Evolutionary conservation across 2,888 invertebrate genomes (phyloP).

Genomic region (Phalangium opilio): DNA sequence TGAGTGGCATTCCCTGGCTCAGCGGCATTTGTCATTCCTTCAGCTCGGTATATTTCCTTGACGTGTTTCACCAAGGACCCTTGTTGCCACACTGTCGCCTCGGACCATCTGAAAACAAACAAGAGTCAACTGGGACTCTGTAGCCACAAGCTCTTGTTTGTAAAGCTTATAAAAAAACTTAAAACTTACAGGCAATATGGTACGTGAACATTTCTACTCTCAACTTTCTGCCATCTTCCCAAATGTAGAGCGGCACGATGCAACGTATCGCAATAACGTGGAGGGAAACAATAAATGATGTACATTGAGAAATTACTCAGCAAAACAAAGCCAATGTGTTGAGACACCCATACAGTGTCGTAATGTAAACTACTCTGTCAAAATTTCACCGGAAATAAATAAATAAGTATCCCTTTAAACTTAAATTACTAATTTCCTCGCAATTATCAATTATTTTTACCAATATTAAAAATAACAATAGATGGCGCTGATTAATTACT

Average conservation of each 20-base stretch:
- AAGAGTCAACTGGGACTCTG: background rate
- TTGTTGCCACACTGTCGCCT: conserved; percentile 51
- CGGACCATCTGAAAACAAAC: conserved; percentile 38
- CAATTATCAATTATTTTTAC: too few relatives aligned
- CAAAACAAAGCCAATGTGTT: conserved; percentile 66
- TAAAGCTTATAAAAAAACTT: conserved; percentile 1
- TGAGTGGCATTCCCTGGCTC: conserved; percentile 70
- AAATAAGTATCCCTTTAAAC: conserved; percentile 8
- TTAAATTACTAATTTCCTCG: too few relatives aligned
- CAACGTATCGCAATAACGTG: conserved; percentile 67
- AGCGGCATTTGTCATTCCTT: conserved; percentile 65
- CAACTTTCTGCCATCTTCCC: conserved; percentile 56
- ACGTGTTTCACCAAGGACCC: conserved; percentile 57
- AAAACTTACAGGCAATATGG: conserved; percentile 29
- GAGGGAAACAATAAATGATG: conserved; percentile 49
- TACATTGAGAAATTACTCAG: conserved; percentile 66
- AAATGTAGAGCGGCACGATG: conserved; percentile 81
- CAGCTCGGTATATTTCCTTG: conserved; percentile 56
- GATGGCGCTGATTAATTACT: too few relatives aligned
- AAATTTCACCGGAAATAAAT: background rate
- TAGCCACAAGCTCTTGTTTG: background rate
- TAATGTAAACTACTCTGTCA: conserved; percentile 46
- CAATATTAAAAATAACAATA: too few relatives aligned
- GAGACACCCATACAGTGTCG: conserved; percentile 64
- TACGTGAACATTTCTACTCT: conserved; percentile 41